phyloP scores from a whole-genome alignment of 2,888 invertebrate genomes.

The Biston betularia region DNA sequence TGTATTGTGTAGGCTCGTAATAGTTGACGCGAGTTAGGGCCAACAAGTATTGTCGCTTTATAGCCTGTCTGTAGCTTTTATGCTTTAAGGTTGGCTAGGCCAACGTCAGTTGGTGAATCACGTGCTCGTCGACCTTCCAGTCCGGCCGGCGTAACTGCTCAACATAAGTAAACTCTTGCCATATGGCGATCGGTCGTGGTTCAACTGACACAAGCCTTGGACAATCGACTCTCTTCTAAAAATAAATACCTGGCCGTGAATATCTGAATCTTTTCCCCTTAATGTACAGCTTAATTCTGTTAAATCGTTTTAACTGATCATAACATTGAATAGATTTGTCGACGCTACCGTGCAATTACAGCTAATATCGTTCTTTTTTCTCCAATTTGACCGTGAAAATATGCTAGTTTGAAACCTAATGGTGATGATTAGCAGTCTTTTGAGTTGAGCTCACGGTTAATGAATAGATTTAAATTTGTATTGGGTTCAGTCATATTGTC shows the following conservation, averaged over 20 bases:
- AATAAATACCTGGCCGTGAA: constrained; percentile 23
- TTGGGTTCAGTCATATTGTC: constrained; percentile 17
- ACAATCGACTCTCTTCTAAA: constrained; percentile 17
- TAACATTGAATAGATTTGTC: constrained; percentile 37
- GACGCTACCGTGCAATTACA: constrained; percentile 51
- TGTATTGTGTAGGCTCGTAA: too few relatives aligned
- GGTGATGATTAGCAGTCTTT: constrained; percentile 39
- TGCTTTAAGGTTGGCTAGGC: constrained; percentile 27
- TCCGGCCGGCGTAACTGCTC: constrained; percentile 24
- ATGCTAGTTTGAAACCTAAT: constrained; percentile 39
- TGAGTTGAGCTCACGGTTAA: constrained; percentile 33
- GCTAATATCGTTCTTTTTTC: constrained; percentile 47
- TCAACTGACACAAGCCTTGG: constrained; percentile 30
- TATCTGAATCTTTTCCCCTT: constrained; percentile 17
- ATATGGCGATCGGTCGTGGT: constrained; percentile 21
- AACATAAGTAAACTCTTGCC: constrained; percentile 34
- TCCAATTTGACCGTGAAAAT: constrained; percentile 52
- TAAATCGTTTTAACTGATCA: constrained; percentile 13
- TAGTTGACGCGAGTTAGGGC: too few relatives aligned
- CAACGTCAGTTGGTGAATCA: constrained; percentile 51
- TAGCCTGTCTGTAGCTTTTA: constrained; percentile 17
- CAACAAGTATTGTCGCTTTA: too few relatives aligned
- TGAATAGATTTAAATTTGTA: constrained; percentile 18
- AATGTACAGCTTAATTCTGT: constrained; percentile 2
- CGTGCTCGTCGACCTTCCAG: constrained; percentile 51